Conservation (phyloP, 2,797 vertebrate genomes). For the Pangasius macronema region DNA sequence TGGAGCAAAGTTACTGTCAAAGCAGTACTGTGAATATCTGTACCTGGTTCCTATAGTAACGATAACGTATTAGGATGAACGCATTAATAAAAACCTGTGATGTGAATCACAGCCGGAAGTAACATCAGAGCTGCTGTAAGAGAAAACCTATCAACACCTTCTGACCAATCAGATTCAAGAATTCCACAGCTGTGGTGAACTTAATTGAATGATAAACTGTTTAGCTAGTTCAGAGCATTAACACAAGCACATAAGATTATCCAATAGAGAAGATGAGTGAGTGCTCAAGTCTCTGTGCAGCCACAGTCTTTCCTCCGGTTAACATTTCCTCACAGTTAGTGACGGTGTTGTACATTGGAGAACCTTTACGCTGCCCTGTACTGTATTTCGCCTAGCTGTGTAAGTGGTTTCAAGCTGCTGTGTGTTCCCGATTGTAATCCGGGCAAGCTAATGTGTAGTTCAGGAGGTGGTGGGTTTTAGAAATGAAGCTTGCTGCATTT, state of each 20-base stretch:
- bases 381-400: background rate
- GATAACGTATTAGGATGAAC: too few relatives aligned
- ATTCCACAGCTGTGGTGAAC: too few relatives aligned
- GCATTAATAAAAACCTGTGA: too few relatives aligned
- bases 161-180: background rate
- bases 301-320: background rate
- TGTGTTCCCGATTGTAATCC: background rate
- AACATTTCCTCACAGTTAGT: background rate
- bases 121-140: background rate
- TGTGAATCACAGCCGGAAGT: too few relatives aligned
- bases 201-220: too few relatives aligned
- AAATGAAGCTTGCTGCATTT: background rate
- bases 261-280: too few relatives aligned
- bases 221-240: too few relatives aligned
- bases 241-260: too few relatives aligned
- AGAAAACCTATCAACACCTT: too few relatives aligned
- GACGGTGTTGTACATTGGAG: background rate
- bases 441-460: background rate
- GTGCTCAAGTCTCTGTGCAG: background rate
- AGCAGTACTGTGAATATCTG: too few relatives aligned
- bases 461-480: background rate
- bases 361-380: background rate
- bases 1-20: background rate
- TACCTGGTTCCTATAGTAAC: too few relatives aligned
- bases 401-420: background rate